phyloP scores from a whole-genome alignment of 1,140 invertebrate genomes.

The Harlomillsia oculata region DNA sequence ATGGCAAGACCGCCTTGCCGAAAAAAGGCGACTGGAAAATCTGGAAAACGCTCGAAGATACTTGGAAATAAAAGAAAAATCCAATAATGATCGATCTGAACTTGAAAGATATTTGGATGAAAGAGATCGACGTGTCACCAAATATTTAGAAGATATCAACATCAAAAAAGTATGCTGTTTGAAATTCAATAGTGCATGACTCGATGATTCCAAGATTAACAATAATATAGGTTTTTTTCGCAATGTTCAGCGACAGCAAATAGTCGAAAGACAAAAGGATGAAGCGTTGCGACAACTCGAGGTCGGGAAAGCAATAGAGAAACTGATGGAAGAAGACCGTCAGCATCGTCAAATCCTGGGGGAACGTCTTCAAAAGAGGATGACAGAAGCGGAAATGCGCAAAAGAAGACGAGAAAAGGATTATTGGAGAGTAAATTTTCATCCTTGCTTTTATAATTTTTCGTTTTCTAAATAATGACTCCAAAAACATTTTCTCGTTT shows the following conservation, averaged over 20 bases:
- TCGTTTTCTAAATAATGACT: too few species aligned
- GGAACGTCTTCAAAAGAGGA: slow-evolving; percentile 23
- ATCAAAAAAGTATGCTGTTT: slow-evolving; percentile 23
- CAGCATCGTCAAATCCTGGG: slow-evolving; percentile 13
- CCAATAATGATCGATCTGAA: slow-evolving; percentile 3
- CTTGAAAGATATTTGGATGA: slow-evolving; percentile 20
- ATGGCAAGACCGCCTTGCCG: slow-evolving; percentile 26
- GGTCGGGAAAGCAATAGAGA: slow-evolving; percentile 33
- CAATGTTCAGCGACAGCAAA: slow-evolving; percentile 12
- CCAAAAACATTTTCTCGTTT: too few species aligned
- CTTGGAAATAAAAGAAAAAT: slow-evolving; percentile 22
- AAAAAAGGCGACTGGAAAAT: slow-evolving; percentile 27
- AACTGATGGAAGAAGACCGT: slow-evolving; percentile 30
- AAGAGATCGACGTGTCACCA: slow-evolving; percentile 23
- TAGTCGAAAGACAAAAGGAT: slow-evolving; percentile 27
- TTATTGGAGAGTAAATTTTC: slow-evolving; percentile 22
- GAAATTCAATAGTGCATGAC: too few species aligned
- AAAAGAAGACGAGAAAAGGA: slow-evolving; percentile 28
- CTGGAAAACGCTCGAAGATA: slow-evolving; percentile 27
- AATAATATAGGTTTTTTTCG: too few species aligned
- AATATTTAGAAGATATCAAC: slow-evolving; percentile 29
- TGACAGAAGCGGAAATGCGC: slow-evolving; percentile 30
- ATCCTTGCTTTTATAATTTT: too few species aligned
- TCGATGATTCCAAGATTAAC: too few species aligned
- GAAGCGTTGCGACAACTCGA: slow-evolving; percentile 31